These are phyloP conservation scores for Pyrrhia umbra DNA, from an alignment of 2,888 invertebrate genomes.

Conservation along the genomic window DNA sequence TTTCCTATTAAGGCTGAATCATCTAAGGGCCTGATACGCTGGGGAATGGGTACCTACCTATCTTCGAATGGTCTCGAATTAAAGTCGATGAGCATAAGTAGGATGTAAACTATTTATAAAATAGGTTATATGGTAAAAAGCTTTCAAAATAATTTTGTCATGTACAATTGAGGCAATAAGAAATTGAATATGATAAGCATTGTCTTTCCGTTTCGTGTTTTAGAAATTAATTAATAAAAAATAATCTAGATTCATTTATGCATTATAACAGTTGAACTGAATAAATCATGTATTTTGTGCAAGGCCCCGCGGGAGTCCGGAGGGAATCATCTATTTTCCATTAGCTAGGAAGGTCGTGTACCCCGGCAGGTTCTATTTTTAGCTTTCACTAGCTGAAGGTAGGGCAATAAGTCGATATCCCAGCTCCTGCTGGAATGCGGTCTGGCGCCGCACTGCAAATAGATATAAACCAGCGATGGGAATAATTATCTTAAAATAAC, in stretches of 20 bases:
- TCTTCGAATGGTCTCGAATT: slow-evolving; percentile 79
- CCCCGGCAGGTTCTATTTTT: slow-evolving; percentile 80
- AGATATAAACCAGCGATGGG: slow-evolving; percentile 75
- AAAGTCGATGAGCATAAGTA: slow-evolving; percentile 78
- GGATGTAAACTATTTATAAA: slow-evolving; percentile 85
- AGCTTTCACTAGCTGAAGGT: slow-evolving; percentile 73
- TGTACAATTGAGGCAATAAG: not conserved
- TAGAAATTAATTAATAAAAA: too few relatives aligned
- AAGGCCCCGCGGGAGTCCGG: slow-evolving; percentile 32
- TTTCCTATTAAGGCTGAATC: slow-evolving; percentile 86
- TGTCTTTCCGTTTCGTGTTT: slow-evolving; percentile 3
- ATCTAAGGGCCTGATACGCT: slow-evolving; percentile 82
- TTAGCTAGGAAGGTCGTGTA: slow-evolving; percentile 74
- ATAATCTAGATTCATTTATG: too few relatives aligned
- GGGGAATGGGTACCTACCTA: slow-evolving; percentile 75
- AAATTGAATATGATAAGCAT: not conserved
- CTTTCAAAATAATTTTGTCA: slow-evolving; percentile 66
- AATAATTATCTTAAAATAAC: slow-evolving; percentile 74
- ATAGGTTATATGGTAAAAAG: slow-evolving; percentile 66
- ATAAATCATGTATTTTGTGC: slow-evolving; percentile 55
- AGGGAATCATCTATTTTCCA: slow-evolving; percentile 73
- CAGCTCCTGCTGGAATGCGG: slow-evolving; percentile 86
- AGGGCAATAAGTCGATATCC: slow-evolving; percentile 83
- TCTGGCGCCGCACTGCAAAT: slow-evolving; percentile 85
- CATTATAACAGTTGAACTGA: slow-evolving; percentile 30